These are phyloP conservation scores for Propithecus perrieri DNA, from an alignment of 2,797 vertebrate genomes.

Conservation along the genomic window DNA sequence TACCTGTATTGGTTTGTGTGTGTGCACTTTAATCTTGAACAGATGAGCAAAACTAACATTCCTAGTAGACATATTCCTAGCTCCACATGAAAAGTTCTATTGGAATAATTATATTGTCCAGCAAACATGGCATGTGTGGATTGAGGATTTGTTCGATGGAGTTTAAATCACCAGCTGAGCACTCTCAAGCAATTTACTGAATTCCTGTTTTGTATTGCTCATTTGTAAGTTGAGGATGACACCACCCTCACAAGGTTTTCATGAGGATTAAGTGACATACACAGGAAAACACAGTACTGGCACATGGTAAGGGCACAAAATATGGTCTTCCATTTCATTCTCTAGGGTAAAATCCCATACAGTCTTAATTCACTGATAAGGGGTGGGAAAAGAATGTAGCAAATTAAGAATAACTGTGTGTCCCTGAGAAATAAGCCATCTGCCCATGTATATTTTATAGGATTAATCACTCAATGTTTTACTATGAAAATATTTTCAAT, in stretches of 20 bases:
- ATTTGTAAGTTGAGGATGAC: background rate
- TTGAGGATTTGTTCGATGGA: background rate
- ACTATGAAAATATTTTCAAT: background rate
- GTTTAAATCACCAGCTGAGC: background rate
- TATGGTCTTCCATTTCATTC: background rate
- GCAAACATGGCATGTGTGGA: rapidly evolving
- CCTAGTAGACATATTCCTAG: background rate
- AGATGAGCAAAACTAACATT: background rate
- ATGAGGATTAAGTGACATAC: background rate
- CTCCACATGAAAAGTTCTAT: background rate
- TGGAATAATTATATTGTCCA: background rate
- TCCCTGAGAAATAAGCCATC: background rate
- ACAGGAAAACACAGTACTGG: background rate
- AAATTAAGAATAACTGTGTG: background rate
- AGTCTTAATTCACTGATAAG: background rate
- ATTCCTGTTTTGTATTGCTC: background rate
- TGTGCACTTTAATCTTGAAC: conserved; percentile 3
- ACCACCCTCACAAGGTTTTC: background rate
- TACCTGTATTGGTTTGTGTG: background rate
- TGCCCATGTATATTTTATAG: background rate
- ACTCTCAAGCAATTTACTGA: background rate
- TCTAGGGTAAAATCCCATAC: background rate
- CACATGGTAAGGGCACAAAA: background rate
- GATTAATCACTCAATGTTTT: background rate
- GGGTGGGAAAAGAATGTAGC: background rate